Evolutionary conservation across 2,797 vertebrate species (phyloP).

Genomic region (Hapalemur alaotrensis): DNA sequence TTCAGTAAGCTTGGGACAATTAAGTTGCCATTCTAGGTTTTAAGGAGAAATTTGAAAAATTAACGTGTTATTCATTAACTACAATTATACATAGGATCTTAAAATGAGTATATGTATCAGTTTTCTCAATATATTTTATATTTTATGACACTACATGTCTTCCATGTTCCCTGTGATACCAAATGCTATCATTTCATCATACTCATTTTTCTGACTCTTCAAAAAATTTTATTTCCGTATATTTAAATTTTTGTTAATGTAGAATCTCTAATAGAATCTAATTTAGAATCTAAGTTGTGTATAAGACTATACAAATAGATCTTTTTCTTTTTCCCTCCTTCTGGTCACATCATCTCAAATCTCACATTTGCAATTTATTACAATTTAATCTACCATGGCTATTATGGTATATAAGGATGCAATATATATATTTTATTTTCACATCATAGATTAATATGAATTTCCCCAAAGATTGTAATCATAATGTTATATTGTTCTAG

Average conservation of each 20-base stretch:
- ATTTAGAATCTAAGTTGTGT: not conserved
- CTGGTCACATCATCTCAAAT: not conserved
- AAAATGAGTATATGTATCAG: not conserved
- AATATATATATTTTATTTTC: not conserved
- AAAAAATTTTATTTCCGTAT: not conserved
- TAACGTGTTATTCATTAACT: not conserved
- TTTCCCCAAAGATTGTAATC: not conserved
- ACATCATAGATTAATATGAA: not conserved
- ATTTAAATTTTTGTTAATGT: not conserved
- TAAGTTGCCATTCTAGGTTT: not conserved
- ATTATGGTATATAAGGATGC: not conserved
- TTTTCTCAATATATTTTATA: not conserved
- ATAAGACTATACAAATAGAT: not conserved
- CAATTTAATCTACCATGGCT: not conserved
- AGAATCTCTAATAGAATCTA: not conserved
- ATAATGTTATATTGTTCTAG: not conserved
- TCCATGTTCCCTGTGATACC: not conserved
- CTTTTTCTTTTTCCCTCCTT: not conserved
- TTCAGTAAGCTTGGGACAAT: not conserved
- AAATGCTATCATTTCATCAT: not conserved
- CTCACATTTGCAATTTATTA: not conserved
- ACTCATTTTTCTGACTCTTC: not conserved
- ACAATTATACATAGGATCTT: not conserved
- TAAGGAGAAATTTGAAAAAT: not conserved
- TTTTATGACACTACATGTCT: not conserved